These are phyloP conservation scores for Arizona elegans DNA, from an alignment of 2,113 vertebrate species.

Conservation along the genomic window DNA sequence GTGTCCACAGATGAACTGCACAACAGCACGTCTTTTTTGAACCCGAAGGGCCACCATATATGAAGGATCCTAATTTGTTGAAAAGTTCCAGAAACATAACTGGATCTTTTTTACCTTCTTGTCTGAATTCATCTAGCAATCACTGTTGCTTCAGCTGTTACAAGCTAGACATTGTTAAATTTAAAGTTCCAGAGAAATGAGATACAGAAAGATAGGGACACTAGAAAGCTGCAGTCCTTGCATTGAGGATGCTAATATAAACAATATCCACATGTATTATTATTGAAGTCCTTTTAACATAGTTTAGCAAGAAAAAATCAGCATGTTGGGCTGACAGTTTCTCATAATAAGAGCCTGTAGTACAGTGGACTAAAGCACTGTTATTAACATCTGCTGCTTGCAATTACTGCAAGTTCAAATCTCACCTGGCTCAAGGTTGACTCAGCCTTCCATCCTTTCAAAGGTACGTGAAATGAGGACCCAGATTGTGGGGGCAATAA, in stretches of 20 bases:
- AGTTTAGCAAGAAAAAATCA: background rate
- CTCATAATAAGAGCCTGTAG: background rate
- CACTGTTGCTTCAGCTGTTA: slow-evolving; percentile 14
- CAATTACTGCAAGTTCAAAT: too few species aligned
- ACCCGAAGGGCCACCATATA: background rate
- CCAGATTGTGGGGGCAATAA: too few species aligned
- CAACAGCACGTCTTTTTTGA: background rate
- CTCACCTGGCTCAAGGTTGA: too few species aligned
- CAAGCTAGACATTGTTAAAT: slow-evolving; percentile 21
- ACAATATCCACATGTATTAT: background rate
- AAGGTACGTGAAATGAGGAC: too few species aligned
- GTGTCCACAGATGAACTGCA: background rate
- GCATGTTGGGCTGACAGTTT: background rate
- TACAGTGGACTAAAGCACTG: too few species aligned
- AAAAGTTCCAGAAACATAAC: slow-evolving; percentile 37
- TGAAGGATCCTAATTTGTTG: background rate
- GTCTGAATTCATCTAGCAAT: background rate
- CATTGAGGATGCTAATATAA: background rate
- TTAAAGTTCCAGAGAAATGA: background rate
- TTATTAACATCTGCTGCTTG: too few species aligned
- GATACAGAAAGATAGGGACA: background rate
- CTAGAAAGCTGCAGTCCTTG: background rate
- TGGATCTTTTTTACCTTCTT: slow-evolving; percentile 33
- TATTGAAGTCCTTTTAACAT: background rate
- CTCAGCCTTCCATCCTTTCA: too few species aligned